Base-by-base conservation (phyloP, 2,888 invertebrate genomes). In the Diarsia rubi region DNA sequence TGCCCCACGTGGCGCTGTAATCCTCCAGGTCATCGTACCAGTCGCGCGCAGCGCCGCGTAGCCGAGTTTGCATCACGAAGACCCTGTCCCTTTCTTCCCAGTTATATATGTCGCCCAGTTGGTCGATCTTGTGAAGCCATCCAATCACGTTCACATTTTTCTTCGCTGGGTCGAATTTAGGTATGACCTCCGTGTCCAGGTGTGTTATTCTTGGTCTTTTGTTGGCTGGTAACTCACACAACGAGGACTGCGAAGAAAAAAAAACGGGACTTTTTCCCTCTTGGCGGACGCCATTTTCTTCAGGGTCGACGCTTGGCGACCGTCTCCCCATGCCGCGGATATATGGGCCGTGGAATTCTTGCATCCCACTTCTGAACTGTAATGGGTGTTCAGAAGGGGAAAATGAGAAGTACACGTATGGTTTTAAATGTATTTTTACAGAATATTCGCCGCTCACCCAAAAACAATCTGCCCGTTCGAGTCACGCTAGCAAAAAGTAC, bases 121-220 rank as follows among this genome's bases (percentile, higher is more conserved):
- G 49, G 31, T 66, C 66, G 9, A 49, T 66, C n/a, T 66, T 66
- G 49, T 66, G 66, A 14, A 66, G 9, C 49, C 66, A 49, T 2
- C 66, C 66, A 16, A 31, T 31, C n/a, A 66, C 31, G 16, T 49
- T 66, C 8, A 16, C 9, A 49, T 31, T 31, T 49, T 65, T 65
- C 31, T 65, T 47, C 31, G 47, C 21, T 14, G 65, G 65, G 31
- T 65, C 47, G 21, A 31, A 47, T 65, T 65, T 65, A 0, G 47
- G 65, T 3, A 64, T 64, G 24, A 44, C 24, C 16, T 63, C 63
- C 19, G 44, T 24, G 11, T 64, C 63, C 19, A 64, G 24, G 19
- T 24, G 44, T 14, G 65, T 47, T 47, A 65, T 54, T 54, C 24
- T 54, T 54, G 54, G 24, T 54, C 54, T 54, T 14, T 54, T 54